phyloP scores from a whole-genome alignment of 2,797 vertebrate species.

The Enteromius radiatus region DNA sequence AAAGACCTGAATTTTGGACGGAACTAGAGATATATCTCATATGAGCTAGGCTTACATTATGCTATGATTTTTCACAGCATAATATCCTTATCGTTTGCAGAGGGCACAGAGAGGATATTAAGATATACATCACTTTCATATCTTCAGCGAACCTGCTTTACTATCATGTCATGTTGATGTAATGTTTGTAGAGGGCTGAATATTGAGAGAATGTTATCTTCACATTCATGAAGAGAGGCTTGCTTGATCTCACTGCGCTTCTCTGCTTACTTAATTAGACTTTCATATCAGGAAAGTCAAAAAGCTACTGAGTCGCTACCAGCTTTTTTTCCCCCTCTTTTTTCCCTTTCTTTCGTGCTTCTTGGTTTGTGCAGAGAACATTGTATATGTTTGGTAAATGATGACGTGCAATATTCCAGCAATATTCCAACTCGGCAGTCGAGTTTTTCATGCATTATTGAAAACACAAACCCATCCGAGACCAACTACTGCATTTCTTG shows the following conservation, averaged over 20 bases:
- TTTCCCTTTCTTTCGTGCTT: constrained; percentile 9
- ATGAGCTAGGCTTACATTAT: constrained; percentile 29
- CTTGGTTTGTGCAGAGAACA: not conserved
- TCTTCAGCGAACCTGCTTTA: constrained; percentile 42
- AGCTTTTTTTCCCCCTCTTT: too few species aligned
- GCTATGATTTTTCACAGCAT: constrained; percentile 43
- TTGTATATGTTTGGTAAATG: constrained; percentile 26
- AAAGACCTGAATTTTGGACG: constrained; percentile 32
- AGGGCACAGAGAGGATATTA: constrained; percentile 50
- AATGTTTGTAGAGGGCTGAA: constrained; percentile 44
- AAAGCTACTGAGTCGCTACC: constrained; percentile 40
- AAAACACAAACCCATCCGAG: constrained; percentile 63
- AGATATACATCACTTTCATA: constrained; percentile 53
- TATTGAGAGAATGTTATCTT: constrained; percentile 45
- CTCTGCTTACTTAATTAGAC: constrained; percentile 56
- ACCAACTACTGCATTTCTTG: constrained; percentile 58
- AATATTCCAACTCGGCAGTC: not conserved
- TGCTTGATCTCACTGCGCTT: constrained; percentile 43
- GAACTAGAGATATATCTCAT: constrained; percentile 27
- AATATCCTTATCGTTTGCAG: constrained; percentile 50
- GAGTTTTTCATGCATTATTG: constrained; percentile 68
- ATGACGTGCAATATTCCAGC: constrained; percentile 2
- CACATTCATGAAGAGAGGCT: constrained; percentile 32
- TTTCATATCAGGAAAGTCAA: constrained; percentile 53
- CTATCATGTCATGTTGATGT: constrained; percentile 51